phyloP scores from a whole-genome alignment of 1,140 invertebrate species.

The Hesperophylax magnus region DNA sequence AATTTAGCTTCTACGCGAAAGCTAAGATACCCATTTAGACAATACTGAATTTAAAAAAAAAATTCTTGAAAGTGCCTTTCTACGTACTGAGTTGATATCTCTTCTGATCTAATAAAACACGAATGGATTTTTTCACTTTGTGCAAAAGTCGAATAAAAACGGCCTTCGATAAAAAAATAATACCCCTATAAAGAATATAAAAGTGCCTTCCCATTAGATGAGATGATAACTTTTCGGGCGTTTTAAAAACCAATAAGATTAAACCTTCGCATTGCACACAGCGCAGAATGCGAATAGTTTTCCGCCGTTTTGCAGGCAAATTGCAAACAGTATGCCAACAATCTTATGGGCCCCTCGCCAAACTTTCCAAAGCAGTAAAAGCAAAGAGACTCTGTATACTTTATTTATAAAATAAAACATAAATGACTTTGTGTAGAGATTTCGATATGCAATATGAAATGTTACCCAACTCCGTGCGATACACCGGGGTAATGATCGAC shows the following conservation, averaged over 20 bases:
- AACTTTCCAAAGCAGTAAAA: conserved; percentile 9
- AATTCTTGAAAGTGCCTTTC: too few species aligned
- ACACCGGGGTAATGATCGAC: conserved; percentile 43
- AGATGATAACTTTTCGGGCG: background rate
- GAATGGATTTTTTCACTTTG: too few species aligned
- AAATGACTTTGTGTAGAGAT: conserved; percentile 32
- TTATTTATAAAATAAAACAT: conserved; percentile 36
- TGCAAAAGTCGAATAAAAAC: too few species aligned
- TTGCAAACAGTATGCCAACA: conserved; percentile 32
- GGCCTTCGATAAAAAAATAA: background rate
- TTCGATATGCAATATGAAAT: conserved; percentile 24
- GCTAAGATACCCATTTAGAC: too few species aligned
- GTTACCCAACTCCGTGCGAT: background rate
- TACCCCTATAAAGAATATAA: background rate
- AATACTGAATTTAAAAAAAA: too few species aligned
- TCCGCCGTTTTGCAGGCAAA: conserved; percentile 24
- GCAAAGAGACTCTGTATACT: background rate
- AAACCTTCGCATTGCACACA: background rate
- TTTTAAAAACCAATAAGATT: conserved; percentile 26
- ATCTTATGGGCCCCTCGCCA: background rate
- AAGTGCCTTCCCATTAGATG: background rate
- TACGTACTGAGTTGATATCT: too few species aligned
- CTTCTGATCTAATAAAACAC: too few species aligned
- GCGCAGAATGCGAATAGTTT: conserved; percentile 3
- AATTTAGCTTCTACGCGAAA: too few species aligned